A percentile compares a stretch with the other conserved stretches of the same genome.
These are phyloP conservation scores for Triplophysa siluroides DNA, from an alignment of 2,113 vertebrate genomes.

Conservation along the genomic window DNA sequence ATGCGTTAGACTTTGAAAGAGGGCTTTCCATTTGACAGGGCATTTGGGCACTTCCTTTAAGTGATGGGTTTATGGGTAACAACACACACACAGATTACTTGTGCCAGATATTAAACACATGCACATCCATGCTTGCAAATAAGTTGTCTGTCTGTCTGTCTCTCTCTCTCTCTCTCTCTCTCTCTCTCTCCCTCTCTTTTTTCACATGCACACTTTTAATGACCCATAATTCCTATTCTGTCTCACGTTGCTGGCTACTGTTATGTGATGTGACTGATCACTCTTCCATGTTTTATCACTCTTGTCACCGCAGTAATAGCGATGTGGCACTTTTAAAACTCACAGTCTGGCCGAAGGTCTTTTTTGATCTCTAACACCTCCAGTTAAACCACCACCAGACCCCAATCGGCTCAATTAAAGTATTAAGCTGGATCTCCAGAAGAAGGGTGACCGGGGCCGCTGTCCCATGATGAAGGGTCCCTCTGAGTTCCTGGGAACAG, in stretches of 20 bases:
- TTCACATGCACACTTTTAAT: not conserved
- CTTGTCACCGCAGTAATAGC: conserved; percentile 18
- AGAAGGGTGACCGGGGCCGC: too few relatives aligned
- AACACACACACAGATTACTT: conserved; percentile 40
- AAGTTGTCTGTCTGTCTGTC: not conserved
- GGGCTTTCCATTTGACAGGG: conserved; percentile 49
- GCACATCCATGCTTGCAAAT: conserved; percentile 12
- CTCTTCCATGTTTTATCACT: not conserved
- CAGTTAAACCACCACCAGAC: conserved; percentile 39
- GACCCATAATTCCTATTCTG: not conserved
- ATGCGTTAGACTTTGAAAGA: conserved; percentile 43
- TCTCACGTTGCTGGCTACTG: not conserved
- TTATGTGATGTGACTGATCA: not conserved
- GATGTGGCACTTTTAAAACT: conserved; percentile 28
- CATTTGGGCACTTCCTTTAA: conserved; percentile 53
- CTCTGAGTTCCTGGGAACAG: too few relatives aligned
- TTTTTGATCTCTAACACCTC: conserved; percentile 38
- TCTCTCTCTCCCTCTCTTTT: not conserved
- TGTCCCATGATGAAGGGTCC: too few relatives aligned
- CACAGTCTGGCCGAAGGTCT: conserved; percentile 1
- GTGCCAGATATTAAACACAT: conserved; percentile 4
- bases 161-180: not conserved
- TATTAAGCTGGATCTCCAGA: not conserved
- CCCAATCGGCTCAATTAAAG: conserved; percentile 10
- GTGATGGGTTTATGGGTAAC: conserved; percentile 54